phyloP scores from a whole-genome alignment of 2,888 invertebrate genomes.

The Schizaphis graminum region DNA sequence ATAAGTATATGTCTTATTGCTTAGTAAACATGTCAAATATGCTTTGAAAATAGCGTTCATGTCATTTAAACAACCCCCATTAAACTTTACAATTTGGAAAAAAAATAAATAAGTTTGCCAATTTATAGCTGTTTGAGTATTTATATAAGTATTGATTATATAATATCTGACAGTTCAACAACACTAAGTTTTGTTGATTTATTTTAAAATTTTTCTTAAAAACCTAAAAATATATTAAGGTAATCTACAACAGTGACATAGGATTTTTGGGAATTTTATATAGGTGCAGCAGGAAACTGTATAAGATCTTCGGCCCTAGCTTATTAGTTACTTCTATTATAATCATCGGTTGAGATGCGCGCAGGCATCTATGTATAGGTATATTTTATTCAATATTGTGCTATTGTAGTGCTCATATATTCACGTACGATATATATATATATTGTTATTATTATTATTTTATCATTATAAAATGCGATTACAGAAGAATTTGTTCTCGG shows the following conservation, averaged over 20 bases:
- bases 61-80: background rate
- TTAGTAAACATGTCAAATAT: background rate
- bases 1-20: background rate
- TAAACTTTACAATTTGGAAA: background rate
- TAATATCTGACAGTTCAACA: background rate
- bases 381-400: slow-evolving; percentile 11
- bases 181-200: background rate
- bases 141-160: background rate
- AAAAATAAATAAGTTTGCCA: too few species aligned
- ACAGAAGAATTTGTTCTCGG: slow-evolving; percentile 55
- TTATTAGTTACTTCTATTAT: background rate
- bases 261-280: background rate
- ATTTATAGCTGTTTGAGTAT: too few species aligned
- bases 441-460: slow-evolving; percentile 43
- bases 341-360: background rate
- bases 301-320: background rate
- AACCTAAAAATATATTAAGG: background rate
- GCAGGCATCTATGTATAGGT: background rate
- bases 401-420: slow-evolving; percentile 24
- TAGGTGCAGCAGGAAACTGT: background rate
- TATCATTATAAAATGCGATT: slow-evolving; percentile 54
- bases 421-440: background rate
- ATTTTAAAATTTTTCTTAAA: background rate
- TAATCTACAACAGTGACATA: background rate
- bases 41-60: too few species aligned